Evolutionary conservation across 2,797 vertebrate species (phyloP).

Genomic region (Gadopsis bispinosus): DNA sequence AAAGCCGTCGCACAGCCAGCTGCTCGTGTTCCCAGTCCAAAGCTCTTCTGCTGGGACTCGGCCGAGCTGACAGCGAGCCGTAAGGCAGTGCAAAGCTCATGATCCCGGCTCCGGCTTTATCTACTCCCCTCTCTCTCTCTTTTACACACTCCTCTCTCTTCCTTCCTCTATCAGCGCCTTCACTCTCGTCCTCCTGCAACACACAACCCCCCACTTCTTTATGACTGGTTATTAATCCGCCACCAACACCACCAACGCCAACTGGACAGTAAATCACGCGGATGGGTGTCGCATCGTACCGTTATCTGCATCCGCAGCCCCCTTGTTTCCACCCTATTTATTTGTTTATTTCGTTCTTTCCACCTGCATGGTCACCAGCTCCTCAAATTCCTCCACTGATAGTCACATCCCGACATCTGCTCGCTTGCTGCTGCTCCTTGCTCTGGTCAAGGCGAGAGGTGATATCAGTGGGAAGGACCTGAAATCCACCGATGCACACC

Average conservation of each 20-base stretch:
- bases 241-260: slow-evolving; percentile 58
- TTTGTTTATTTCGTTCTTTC: slow-evolving; percentile 75
- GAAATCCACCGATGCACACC: slow-evolving; percentile 66
- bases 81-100: slow-evolving; percentile 84
- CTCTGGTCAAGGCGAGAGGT: slow-evolving; percentile 51
- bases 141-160: slow-evolving; percentile 49
- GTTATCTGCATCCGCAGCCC: slow-evolving; percentile 84
- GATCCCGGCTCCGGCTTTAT: slow-evolving; percentile 73
- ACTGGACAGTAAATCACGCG: slow-evolving; percentile 80
- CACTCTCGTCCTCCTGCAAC: slow-evolving; percentile 57
- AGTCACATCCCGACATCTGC: slow-evolving; percentile 54
- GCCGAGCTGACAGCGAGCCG: slow-evolving; percentile 80
- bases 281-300: slow-evolving; percentile 48
- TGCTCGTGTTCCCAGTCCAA: slow-evolving; percentile 80
- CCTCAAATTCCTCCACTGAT: slow-evolving; percentile 49
- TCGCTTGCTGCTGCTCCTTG: slow-evolving; percentile 46
- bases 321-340: slow-evolving; percentile 65
- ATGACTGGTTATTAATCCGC: slow-evolving; percentile 81
- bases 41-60: slow-evolving; percentile 76
- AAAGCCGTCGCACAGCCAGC: slow-evolving; percentile 76
- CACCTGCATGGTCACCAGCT: slow-evolving; percentile 70
- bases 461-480: slow-evolving; percentile 48
- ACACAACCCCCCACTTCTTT: slow-evolving; percentile 72
- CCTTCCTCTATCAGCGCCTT: slow-evolving; percentile 59
- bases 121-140: slow-evolving; percentile 67